These are phyloP conservation scores for Drosophila kuntzei DNA, from an alignment of 2,888 invertebrate genomes.

Conservation along the genomic window DNA sequence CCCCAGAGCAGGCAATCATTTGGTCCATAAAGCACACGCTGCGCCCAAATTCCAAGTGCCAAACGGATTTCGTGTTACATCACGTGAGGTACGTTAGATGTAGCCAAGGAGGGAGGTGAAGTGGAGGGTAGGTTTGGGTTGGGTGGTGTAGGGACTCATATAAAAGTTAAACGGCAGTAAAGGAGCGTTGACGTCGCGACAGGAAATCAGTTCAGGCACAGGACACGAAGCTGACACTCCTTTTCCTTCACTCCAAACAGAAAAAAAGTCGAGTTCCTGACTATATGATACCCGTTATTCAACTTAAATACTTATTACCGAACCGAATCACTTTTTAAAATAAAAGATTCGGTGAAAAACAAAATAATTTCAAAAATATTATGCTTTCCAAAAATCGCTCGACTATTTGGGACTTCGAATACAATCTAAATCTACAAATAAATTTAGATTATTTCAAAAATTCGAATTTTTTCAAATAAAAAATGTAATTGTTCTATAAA, in stretches of 20 bases:
- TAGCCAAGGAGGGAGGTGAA: neutral
- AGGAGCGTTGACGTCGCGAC: conserved; percentile 60
- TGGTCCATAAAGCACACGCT: conserved; percentile 76
- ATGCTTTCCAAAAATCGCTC: no score
- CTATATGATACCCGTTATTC: neutral
- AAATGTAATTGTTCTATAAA: no score
- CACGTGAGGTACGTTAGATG: conserved; percentile 46
- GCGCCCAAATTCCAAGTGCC: conserved; percentile 63
- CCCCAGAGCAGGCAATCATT: conserved; percentile 71
- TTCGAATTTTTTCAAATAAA: no score
- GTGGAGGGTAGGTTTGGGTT: neutral
- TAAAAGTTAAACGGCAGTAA: conserved; percentile 60
- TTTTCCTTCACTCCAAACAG: conserved; percentile 10
- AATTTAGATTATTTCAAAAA: no score
- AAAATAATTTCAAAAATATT: no score
- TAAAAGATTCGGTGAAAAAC: no score
- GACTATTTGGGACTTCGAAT: no score
- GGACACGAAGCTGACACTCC: conserved; percentile 27
- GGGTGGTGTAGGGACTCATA: conserved; percentile 28
- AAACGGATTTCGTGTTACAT: conserved; percentile 64
- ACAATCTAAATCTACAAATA: no score
- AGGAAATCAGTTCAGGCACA: conserved; percentile 62
- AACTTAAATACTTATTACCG: neutral
- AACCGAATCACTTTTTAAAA: no score
- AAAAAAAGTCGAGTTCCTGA: conserved; percentile 1